A percentile compares a stretch with the other conserved stretches of the same genome.
Conservation (phyloP, 1,140 invertebrate species). For the Anastrepha ludens region DNA sequence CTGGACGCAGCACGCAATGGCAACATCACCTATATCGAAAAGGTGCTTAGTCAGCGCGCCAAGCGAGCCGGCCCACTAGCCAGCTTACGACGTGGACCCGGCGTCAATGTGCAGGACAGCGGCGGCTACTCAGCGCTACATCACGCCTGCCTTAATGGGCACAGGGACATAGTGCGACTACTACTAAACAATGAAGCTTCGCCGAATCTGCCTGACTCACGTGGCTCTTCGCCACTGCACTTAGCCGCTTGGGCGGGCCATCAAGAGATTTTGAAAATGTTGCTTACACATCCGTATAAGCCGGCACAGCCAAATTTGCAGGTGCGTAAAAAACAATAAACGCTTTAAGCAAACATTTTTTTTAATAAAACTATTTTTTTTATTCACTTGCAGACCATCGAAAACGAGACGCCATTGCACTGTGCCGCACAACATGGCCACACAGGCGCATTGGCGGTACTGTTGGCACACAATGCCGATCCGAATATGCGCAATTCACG, state of each 20-base stretch:
- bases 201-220: slow-evolving; percentile 87
- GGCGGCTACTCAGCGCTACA: slow-evolving; percentile 97
- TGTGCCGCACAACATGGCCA: slow-evolving; percentile 97
- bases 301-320: slow-evolving; percentile 87
- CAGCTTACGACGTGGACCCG: slow-evolving; percentile 90
- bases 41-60: slow-evolving; percentile 90
- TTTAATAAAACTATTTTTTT: slow-evolving; percentile 45
- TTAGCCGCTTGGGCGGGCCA: slow-evolving; percentile 93
- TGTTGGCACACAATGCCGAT: slow-evolving; percentile 91
- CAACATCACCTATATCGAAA: slow-evolving; percentile 90
- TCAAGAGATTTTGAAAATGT: slow-evolving; percentile 85
- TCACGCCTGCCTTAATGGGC: slow-evolving; percentile 94
- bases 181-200: slow-evolving; percentile 92
- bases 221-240: slow-evolving; percentile 91
- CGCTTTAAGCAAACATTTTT: not conserved
- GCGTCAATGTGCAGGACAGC: slow-evolving; percentile 93
- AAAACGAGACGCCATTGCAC: slow-evolving; percentile 95
- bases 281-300: slow-evolving; percentile 85
- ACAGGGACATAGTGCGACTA: slow-evolving; percentile 92
- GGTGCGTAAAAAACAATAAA: slow-evolving; percentile 75
- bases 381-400: slow-evolving; percentile 84
- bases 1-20: slow-evolving; percentile 95
- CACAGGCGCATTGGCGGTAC: slow-evolving; percentile 88
- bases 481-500: slow-evolving; percentile 91
- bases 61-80: slow-evolving; percentile 94